These are phyloP conservation scores for Grallaria varia DNA, from an alignment of 2,113 vertebrate species.

Conservation along the genomic window DNA sequence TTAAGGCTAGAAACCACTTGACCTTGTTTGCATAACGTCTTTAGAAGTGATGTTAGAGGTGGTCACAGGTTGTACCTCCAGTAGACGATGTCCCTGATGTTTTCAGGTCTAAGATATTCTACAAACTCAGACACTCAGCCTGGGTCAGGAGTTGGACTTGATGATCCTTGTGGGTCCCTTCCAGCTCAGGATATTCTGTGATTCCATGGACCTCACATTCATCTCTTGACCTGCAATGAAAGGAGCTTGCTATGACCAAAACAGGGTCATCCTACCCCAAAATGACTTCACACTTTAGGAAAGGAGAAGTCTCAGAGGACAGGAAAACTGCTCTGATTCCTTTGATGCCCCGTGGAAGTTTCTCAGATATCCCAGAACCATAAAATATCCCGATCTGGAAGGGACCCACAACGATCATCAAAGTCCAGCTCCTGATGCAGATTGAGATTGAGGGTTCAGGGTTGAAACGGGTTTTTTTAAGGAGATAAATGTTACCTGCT, in stretches of 20 bases:
- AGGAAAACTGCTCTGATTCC: neutral
- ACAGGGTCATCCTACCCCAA: neutral
- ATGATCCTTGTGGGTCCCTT: neutral
- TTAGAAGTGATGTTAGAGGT: too few species aligned
- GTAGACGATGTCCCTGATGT: neutral
- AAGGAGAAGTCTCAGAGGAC: neutral
- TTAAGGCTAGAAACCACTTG: neutral
- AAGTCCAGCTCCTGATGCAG: neutral
- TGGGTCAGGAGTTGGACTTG: neutral
- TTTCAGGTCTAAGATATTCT: neutral
- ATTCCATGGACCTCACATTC: neutral
- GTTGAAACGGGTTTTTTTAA: neutral
- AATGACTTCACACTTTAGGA: neutral
- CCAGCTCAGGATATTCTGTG: neutral
- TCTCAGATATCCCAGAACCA: neutral
- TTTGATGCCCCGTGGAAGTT: neutral
- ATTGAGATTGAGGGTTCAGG: neutral
- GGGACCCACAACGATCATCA: fast-evolving
- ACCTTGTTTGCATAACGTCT: neutral
- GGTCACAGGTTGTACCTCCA: too few species aligned
- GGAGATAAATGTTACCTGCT: neutral
- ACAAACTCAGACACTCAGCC: neutral
- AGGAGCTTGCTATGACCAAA: neutral
- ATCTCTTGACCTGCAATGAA: neutral
- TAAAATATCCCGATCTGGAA: neutral